Conservation (phyloP, 2,888 invertebrate species). For the Caenorhabditis macrosperma region DNA sequence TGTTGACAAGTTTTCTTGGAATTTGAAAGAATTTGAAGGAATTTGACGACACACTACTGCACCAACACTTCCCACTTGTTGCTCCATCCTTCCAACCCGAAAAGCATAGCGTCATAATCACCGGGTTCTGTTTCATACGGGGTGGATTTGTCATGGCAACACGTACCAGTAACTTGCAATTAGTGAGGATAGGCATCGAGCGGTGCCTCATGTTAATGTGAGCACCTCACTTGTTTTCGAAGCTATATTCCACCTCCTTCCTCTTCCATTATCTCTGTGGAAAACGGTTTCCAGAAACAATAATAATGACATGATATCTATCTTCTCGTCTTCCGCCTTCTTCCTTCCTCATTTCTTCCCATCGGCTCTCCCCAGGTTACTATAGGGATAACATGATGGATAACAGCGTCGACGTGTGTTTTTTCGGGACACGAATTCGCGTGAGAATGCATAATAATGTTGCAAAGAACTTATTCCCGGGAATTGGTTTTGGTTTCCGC, state of each 20-base stretch:
- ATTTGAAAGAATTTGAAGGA: not conserved
- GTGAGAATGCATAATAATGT: constrained; percentile 19
- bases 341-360: not conserved
- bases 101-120: constrained; percentile 1
- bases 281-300: not conserved
- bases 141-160: constrained; percentile 1
- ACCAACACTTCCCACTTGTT: constrained; percentile 2
- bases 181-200: not conserved
- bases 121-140: not conserved
- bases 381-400: constrained; percentile 41
- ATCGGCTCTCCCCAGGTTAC: constrained; percentile 11
- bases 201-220: not conserved
- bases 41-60: constrained; percentile 20
- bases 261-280: not conserved
- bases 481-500: not conserved
- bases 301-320: not conserved
- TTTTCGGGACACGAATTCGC: constrained; percentile 1
- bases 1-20: constrained; percentile 6
- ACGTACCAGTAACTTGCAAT: not conserved
- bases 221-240: not conserved
- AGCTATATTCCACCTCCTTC: not conserved
- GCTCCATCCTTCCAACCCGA: not conserved
- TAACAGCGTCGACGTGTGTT: constrained; percentile 2
- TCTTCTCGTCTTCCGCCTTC: not conserved
- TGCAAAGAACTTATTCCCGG: constrained; percentile 2